Base-by-base conservation (phyloP, 1,140 invertebrate genomes). In the Diabrotica undecimpunctata region DNA sequence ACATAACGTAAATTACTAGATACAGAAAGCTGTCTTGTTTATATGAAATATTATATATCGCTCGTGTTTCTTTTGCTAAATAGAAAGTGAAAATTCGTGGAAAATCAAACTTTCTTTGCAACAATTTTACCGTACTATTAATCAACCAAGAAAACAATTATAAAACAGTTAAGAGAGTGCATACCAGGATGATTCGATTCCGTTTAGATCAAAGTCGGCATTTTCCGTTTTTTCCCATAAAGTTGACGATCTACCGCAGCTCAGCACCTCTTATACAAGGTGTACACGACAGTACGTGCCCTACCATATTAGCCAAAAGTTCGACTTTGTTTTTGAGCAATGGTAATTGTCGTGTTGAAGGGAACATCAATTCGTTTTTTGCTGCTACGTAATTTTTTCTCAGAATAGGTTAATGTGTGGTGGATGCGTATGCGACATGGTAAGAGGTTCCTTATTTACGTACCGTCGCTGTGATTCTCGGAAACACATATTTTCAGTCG, bases 231-330 rank as follows among this genome's bases (percentile, higher is more conserved):
- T 59, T 59, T n/a, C 39, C 38, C 37, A 35, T 36, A 25, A 37
- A n/a, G 14, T 10, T 12, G n/a, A n/a, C n/a, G 54, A 14, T 54
- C 14, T 54, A 54, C 54, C 54, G 54, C 54, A 50, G 46, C 9
- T 10, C 46, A 50, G 9, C 46, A 50, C 12, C 54, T 35, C 35
- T 56, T 56, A 25, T 56, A 36, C 54, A 59, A 59, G 57, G 57
- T 59, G 57, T 59, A 13, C 25, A 25, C 57, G 39, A 41, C n/a
- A 12, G n/a, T 38, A 59, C 57, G 57, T 59, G 57, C 35, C 12
- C 39, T 41, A n/a, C n/a, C 39, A 59, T 59, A 59, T 59, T 59
- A 12, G 37, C 57, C 37, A 39, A 59, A 41, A 41, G 39, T 59
- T 13, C 57, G 54, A 56, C n/a, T 8, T 12, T 41, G 38, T 59